These are phyloP conservation scores for Papilio elwesi DNA, from an alignment of 2,888 invertebrate genomes.

Conservation along the genomic window DNA sequence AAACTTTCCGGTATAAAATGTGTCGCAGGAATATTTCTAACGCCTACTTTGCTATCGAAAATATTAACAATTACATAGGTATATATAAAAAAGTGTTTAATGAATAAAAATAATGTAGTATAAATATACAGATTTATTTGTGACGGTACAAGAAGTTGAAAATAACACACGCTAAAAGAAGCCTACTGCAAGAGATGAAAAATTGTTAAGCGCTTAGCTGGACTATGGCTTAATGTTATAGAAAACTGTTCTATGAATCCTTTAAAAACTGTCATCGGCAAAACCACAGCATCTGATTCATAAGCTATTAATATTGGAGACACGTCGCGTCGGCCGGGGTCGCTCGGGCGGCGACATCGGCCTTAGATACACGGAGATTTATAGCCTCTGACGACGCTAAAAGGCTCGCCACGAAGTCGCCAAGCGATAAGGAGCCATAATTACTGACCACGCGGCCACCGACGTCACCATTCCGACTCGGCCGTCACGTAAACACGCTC, in stretches of 20 bases:
- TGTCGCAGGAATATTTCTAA: no score
- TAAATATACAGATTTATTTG: no score
- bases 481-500: slow-evolving; percentile 24
- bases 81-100: no score
- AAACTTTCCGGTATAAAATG: no score
- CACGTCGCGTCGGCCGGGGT: slow-evolving; percentile 48
- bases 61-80: no score
- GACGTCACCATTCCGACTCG: slow-evolving; percentile 47
- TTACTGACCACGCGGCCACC: slow-evolving; percentile 81
- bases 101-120: no score
- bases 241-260: slow-evolving; percentile 3
- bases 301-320: slow-evolving; percentile 70
- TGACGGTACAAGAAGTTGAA: no score
- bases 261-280: slow-evolving; percentile 9
- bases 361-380: slow-evolving; percentile 76
- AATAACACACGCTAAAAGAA: no score
- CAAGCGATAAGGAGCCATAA: slow-evolving; percentile 74
- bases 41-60: no score
- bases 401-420: slow-evolving; percentile 70
- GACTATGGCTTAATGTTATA: neutral
- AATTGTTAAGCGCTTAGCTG: neutral
- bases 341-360: slow-evolving; percentile 52
- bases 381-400: slow-evolving; percentile 75
- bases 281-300: slow-evolving; percentile 53
- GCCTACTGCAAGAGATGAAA: no score